These are phyloP conservation scores for Pseudochirops corinnae DNA, from an alignment of 2,797 vertebrate genomes.

Conservation along the genomic window DNA sequence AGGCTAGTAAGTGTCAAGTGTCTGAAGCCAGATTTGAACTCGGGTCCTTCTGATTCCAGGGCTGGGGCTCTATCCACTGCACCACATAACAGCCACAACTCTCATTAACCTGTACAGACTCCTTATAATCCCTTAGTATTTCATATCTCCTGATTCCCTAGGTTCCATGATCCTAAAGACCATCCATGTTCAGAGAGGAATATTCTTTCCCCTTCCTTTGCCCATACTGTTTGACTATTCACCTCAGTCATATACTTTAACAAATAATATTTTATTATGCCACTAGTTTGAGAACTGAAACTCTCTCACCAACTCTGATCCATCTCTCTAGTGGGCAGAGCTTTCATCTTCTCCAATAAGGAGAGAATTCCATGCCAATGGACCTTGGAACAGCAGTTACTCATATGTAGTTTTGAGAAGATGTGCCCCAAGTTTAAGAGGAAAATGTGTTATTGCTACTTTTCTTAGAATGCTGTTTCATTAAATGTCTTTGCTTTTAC, in stretches of 20 bases:
- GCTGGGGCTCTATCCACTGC: too few relatives aligned
- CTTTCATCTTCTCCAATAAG: neutral
- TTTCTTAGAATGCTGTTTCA: neutral
- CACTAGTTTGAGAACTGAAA: neutral
- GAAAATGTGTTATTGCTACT: neutral
- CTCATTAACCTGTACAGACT: neutral
- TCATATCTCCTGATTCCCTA: neutral
- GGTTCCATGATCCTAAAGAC: neutral
- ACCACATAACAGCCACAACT: neutral
- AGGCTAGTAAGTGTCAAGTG: too few relatives aligned
- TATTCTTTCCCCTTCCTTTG: neutral
- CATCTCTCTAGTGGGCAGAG: neutral
- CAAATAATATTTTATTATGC: neutral
- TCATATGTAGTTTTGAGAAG: neutral
- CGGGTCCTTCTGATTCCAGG: too few relatives aligned
- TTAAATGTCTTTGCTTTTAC: neutral
- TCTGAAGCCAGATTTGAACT: too few relatives aligned
- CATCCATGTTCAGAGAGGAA: neutral
- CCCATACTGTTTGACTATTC: neutral
- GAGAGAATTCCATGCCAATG: neutral
- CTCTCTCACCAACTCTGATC: neutral
- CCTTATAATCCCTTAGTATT: neutral
- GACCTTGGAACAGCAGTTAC: neutral
- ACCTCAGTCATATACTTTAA: neutral
- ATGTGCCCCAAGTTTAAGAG: neutral